phyloP scores from a whole-genome alignment of 37 sponge, comb jelly and placozoan species.

The Amphimedon queenslandica region DNA sequence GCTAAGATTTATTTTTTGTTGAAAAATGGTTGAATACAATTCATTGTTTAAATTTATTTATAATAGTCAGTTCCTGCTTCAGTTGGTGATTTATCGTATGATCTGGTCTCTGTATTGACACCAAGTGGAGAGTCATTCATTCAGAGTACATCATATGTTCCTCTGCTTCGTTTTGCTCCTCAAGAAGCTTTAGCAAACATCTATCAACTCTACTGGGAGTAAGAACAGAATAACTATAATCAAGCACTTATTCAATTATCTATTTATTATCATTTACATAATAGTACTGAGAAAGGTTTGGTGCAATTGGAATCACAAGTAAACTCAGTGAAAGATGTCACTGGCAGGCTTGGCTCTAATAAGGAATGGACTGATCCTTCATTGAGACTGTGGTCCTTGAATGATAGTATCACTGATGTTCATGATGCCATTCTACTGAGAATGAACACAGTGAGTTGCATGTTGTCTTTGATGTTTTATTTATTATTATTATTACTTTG shows the following conservation, averaged over 20 bases:
- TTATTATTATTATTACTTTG: not conserved
- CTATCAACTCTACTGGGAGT: constrained; percentile 44
- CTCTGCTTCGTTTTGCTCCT: constrained; percentile 49
- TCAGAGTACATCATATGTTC: constrained; percentile 23
- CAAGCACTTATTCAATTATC: not conserved
- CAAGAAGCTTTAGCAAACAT: constrained; percentile 58
- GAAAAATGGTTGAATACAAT: no score
- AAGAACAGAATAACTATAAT: not conserved
- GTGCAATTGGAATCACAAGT: not conserved
- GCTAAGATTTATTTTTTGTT: no score
- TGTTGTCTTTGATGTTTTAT: not conserved
- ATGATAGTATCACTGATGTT: constrained; percentile 27
- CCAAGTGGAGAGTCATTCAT: constrained; percentile 20
- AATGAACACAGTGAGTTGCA: not conserved
- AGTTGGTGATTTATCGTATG: no score
- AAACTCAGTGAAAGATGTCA: not conserved
- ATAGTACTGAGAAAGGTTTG: not conserved
- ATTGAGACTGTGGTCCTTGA: constrained; percentile 23
- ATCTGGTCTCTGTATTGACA: no score
- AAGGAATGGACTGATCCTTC: constrained; percentile 1
- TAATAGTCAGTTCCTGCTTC: no score
- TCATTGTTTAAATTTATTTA: no score
- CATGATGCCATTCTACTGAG: not conserved
- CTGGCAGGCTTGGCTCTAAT: not conserved
- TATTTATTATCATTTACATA: not conserved